These are phyloP conservation scores for Aurelia aurita complex sp. Pacific DNA, from an alignment of 30 jellyfish, hydroid and myxozoan genomes.

Conservation along the genomic window DNA sequence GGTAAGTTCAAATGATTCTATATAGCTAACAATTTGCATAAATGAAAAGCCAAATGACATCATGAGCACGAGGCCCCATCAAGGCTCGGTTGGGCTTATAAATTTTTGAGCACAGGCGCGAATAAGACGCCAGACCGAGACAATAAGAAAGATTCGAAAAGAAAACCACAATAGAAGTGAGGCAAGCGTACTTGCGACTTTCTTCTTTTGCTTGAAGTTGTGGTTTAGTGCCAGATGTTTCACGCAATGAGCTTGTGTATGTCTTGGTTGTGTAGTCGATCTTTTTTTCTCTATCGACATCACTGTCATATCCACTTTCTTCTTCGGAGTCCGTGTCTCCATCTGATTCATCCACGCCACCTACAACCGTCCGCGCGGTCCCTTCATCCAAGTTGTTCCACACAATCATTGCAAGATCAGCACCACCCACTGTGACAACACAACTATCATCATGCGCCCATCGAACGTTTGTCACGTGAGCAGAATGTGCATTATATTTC, in stretches of 20 bases:
- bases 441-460: conserved; percentile 91
- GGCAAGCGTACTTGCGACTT: conserved; percentile 48
- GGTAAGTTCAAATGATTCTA: no score
- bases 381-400: conserved; percentile 82
- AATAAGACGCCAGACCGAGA: neutral
- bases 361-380: conserved; percentile 26
- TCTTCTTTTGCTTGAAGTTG: conserved; percentile 70
- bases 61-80: no score
- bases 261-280: conserved; percentile 82
- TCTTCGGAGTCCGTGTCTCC: conserved; percentile 94
- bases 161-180: neutral
- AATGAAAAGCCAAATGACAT: no score
- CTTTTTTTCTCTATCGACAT: conserved; percentile 93
- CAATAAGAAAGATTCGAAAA: neutral
- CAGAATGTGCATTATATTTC: conserved; percentile 95
- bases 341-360: conserved; percentile 40
- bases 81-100: no score
- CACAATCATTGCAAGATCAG: conserved; percentile 92
- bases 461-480: conserved; percentile 94
- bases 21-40: no score
- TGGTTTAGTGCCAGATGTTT: conserved; percentile 83
- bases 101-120: no score
- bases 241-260: conserved; percentile 73
- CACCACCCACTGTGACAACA: conserved; percentile 92
- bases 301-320: conserved; percentile 97